Conservation (phyloP, 2,797 vertebrate species). For the Schizothorax lantsangensis region DNA sequence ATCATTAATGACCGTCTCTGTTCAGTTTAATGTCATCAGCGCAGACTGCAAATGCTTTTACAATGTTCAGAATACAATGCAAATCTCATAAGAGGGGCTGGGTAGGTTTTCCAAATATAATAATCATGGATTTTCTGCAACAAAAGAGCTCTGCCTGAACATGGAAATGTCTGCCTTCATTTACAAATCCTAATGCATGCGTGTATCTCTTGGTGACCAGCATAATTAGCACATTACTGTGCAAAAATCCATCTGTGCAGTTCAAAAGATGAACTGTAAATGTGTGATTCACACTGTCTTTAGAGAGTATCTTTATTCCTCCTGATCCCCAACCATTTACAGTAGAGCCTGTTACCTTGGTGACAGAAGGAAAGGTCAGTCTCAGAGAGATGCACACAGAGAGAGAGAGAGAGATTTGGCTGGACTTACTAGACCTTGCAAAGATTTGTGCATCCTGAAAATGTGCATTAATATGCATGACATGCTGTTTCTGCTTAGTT, state of each 20-base stretch:
- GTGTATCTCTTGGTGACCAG: neutral
- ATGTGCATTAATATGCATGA: constrained; percentile 41
- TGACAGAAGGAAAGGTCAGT: constrained; percentile 72
- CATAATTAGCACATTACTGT: constrained; percentile 14
- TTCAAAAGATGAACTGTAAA: constrained; percentile 41
- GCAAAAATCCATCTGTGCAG: neutral
- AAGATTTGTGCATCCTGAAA: constrained; percentile 29
- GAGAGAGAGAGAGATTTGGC: constrained; percentile 24
- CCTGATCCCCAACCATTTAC: constrained; percentile 45
- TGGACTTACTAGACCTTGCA: constrained; percentile 40
- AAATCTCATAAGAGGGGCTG: constrained; percentile 66
- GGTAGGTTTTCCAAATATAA: constrained; percentile 62
- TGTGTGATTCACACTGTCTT: constrained; percentile 45
- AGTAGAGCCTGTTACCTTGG: constrained; percentile 72
- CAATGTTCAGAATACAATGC: constrained; percentile 64
- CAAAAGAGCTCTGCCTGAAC: constrained; percentile 44
- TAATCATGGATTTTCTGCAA: constrained; percentile 70
- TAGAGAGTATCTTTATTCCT: constrained; percentile 25
- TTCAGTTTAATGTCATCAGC: constrained; percentile 59
- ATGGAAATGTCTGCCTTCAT: constrained; percentile 27
- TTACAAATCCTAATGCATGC: constrained; percentile 12
- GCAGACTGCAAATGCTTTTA: constrained; percentile 67
- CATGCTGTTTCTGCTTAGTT: constrained; percentile 20
- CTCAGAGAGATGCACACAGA: constrained; percentile 6
- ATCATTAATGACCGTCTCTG: constrained; percentile 56